Evolutionary conservation across 2,888 invertebrate species (phyloP).

Genomic region (Spodoptera picta): DNA sequence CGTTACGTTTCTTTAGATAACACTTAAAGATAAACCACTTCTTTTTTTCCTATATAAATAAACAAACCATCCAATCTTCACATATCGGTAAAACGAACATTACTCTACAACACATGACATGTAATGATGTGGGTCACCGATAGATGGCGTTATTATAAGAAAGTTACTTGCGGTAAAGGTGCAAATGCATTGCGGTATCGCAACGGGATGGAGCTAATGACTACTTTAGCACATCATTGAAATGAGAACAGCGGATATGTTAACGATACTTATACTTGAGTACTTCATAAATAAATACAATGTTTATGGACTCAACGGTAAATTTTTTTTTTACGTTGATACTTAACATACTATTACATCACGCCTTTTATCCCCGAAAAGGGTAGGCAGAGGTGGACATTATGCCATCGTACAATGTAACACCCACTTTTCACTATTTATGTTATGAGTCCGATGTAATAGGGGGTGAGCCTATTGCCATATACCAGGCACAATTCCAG

Average conservation of each 20-base stretch:
- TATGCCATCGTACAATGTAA: too few relatives aligned
- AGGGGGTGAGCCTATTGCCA: too few relatives aligned
- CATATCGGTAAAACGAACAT: slow-evolving; percentile 8
- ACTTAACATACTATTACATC: too few relatives aligned
- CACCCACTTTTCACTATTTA: too few relatives aligned
- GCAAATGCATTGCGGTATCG: slow-evolving; percentile 49
- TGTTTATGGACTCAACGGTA: slow-evolving; percentile 36
- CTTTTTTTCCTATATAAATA: neutral
- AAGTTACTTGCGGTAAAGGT: slow-evolving; percentile 46
- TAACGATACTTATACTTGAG: slow-evolving; percentile 30
- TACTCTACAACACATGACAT: slow-evolving; percentile 23
- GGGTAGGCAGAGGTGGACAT: too few relatives aligned
- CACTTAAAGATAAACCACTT: too few relatives aligned
- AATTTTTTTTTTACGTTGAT: neutral
- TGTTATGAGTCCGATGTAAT: too few relatives aligned
- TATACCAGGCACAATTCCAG: too few relatives aligned
- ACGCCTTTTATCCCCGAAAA: too few relatives aligned
- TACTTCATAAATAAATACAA: slow-evolving; percentile 29
- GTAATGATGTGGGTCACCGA: slow-evolving; percentile 37
- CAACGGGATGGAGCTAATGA: slow-evolving; percentile 52
- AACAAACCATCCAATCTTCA: neutral
- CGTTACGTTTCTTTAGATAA: too few relatives aligned
- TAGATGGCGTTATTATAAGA: slow-evolving; percentile 51
- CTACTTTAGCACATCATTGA: slow-evolving; percentile 48
- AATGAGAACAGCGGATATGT: slow-evolving; percentile 38